A percentile compares a stretch with the other conserved stretches of the same genome.
Evolutionary conservation across 2,797 vertebrate species (phyloP).

Genomic region (Catharus ustulatus): DNA sequence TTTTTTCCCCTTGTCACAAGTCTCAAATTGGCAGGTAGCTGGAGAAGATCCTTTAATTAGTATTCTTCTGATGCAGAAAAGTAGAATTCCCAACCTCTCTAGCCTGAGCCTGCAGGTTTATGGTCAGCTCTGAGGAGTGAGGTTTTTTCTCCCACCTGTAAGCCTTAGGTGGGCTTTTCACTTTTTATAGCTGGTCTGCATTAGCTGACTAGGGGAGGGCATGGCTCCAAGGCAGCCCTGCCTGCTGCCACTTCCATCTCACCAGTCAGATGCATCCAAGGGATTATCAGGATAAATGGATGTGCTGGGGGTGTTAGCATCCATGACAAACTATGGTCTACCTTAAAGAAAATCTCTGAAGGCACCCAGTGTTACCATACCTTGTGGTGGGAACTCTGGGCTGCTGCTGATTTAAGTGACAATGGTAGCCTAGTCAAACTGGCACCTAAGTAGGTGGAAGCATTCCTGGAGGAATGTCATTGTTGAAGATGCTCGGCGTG

Average conservation of each 20-base stretch:
- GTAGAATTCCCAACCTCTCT: not conserved
- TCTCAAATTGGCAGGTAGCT: not conserved
- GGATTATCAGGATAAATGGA: not conserved
- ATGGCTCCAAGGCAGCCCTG: not conserved
- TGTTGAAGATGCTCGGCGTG: fast-evolving
- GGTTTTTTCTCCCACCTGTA: not conserved
- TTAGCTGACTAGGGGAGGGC: not conserved
- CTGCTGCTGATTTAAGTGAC: not conserved
- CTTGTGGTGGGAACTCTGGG: not conserved
- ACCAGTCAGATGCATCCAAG: not conserved
- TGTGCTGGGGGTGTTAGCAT: not conserved
- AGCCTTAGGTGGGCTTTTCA: not conserved
- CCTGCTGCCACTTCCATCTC: not conserved
- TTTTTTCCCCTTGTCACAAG: not conserved
- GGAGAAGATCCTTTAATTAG: not conserved
- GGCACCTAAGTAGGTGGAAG: not conserved
- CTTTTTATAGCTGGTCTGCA: fast-evolving
- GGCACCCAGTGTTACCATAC: fast-evolving
- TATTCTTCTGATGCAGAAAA: not conserved
- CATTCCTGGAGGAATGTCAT: not conserved
- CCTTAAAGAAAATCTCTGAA: not conserved
- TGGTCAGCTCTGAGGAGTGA: not conserved
- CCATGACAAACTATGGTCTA: fast-evolving
- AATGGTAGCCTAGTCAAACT: not conserved
- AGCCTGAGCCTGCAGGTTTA: not conserved